Evolutionary conservation across 2,888 invertebrate species (phyloP), one percentile per base, ranked within the genome.

Genomic region (Isoperla grammatica): DNA sequence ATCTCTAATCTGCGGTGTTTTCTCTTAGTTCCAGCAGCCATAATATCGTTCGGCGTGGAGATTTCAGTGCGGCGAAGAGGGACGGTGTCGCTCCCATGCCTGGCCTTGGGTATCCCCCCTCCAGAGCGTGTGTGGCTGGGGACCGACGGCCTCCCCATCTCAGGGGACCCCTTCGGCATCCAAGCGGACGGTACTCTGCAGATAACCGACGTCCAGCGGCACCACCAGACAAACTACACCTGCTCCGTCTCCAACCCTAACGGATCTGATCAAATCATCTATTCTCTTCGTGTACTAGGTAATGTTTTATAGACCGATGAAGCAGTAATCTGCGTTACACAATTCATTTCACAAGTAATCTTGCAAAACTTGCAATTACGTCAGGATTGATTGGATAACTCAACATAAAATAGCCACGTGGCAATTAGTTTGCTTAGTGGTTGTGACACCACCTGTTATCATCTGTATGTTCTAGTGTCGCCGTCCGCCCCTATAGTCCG

Each of bases 201-300:
- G 42, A 65, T 71, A n/a, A 61, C 63, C 15, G 68, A 70, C 37
- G 67, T 70, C n/a, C 71, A 71, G 59, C 64, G 64, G 19, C 63
- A 62, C 12, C 71, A 73, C 59, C 68, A 69, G 35, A 71, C 71
- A 5, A 74, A 73, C 64, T 74, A 71, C 63, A 72, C 71, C 1
- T 74, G 74, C 59, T 62, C 68, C 15, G 70, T 71, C 3, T 65
- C 67, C 48, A 73, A 73, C 61, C 67, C 67, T 13, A 65, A 69
- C 46, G 72, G 73, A 3, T 67, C 69, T 8, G 70, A 73, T 60
- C 67, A 69, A 23, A 72, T 72, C 15, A 67, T 69, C 1, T 72
- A 72, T 60, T 62, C 65, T 19, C 60, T 74, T 12, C 67, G 67
- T 48, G 70, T 74, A 1, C 67, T 70, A 61, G 70, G 72, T 70